These are phyloP conservation scores for Noturus placidus DNA, from an alignment of 2,113 vertebrate species.

Conservation along the genomic window DNA sequence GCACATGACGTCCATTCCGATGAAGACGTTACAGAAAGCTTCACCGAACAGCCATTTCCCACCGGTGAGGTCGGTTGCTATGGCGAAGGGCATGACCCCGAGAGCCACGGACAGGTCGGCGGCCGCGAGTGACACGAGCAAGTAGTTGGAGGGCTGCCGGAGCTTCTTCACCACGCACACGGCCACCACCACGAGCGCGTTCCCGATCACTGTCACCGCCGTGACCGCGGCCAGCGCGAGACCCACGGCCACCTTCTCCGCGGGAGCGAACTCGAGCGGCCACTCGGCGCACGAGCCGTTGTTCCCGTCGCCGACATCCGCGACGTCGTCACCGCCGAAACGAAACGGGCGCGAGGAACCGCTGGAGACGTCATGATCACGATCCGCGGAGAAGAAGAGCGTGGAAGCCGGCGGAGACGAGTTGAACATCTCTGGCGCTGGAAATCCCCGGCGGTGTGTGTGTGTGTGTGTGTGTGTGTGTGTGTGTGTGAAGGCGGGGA, in stretches of 20 bases:
- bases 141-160: slow-evolving; percentile 80
- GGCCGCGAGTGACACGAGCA: slow-evolving; percentile 76
- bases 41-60: slow-evolving; percentile 80
- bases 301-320: not conserved
- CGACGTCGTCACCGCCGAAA: not conserved
- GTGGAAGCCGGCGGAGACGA: slow-evolving; percentile 70
- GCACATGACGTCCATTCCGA: slow-evolving; percentile 81
- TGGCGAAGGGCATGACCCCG: slow-evolving; percentile 79
- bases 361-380: not conserved
- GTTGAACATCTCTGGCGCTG: slow-evolving; percentile 75
- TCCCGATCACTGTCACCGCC: slow-evolving; percentile 78
- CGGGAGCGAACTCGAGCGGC: slow-evolving; percentile 66
- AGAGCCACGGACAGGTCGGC: slow-evolving; percentile 79
- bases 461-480: slow-evolving; percentile 11
- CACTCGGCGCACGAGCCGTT: slow-evolving; percentile 75
- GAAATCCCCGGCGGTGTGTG: slow-evolving; percentile 51
- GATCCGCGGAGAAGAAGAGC: slow-evolving; percentile 49
- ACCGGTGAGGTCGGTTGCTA: slow-evolving; percentile 78
- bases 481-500: not conserved
- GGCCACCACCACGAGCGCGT: slow-evolving; percentile 78
- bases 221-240: slow-evolving; percentile 75
- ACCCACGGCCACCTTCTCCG: slow-evolving; percentile 76
- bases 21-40: slow-evolving; percentile 80
- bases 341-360: slow-evolving; percentile 16
- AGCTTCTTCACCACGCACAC: slow-evolving; percentile 79